A percentile compares a stretch with the other conserved stretches of the same genome.
These are phyloP conservation scores for Drosophila tanythrix DNA, from an alignment of 2,888 invertebrate species.

Conservation along the genomic window DNA sequence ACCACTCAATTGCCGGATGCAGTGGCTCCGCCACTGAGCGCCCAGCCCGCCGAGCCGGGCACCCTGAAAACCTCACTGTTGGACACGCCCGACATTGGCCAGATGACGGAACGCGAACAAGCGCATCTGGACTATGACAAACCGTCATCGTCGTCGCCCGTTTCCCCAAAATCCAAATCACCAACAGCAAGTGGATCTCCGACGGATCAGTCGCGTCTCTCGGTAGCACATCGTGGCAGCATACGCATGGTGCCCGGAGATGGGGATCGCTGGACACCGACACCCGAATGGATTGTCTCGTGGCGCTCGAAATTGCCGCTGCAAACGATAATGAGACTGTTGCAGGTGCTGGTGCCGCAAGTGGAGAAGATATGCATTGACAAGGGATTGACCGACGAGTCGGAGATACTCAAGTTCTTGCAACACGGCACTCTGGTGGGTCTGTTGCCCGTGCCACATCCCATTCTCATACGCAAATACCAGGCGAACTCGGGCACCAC, in stretches of 20 bases:
- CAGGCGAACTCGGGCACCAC: constrained; percentile 99
- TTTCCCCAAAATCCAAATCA: constrained; percentile 48
- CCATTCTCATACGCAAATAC: constrained; percentile 99
- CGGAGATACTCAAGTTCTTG: constrained; percentile 99
- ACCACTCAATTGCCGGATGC: constrained; percentile 86
- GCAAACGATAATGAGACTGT: constrained; percentile 99
- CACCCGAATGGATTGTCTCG: constrained; percentile 95
- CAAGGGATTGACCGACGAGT: constrained; percentile 99
- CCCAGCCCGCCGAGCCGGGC: constrained; percentile 95
- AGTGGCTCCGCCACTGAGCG: constrained; percentile 89
- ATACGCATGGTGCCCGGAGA: constrained; percentile 86
- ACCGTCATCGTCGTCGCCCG: constrained; percentile 50
- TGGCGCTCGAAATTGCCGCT: constrained; percentile 99
- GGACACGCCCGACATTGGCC: constrained; percentile 94
- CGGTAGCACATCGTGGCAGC: constrained; percentile 87
- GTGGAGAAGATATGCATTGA: constrained; percentile 99
- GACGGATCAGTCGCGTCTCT: constrained; percentile 72
- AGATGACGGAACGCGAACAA: constrained; percentile 97
- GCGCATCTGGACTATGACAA: constrained; percentile 88
- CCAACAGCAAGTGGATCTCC: constrained; percentile 48
- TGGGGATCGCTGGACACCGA: constrained; percentile 91
- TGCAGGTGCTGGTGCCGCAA: constrained; percentile 99
- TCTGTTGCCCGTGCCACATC: constrained; percentile 98
- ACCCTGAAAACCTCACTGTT: constrained; percentile 95
- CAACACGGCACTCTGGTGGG: constrained; percentile 99